phyloP scores from a whole-genome alignment of 2,888 invertebrate genomes.

The Drosophila pegasa region DNA sequence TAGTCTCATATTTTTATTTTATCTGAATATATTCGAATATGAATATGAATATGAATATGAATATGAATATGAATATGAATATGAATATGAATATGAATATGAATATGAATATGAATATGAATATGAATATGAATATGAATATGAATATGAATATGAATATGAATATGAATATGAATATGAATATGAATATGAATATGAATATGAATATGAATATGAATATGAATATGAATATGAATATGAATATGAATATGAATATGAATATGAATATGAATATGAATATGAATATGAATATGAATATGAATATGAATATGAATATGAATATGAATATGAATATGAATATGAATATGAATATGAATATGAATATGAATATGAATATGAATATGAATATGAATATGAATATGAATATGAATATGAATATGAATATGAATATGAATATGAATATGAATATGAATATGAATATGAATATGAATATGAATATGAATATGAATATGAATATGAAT shows the following conservation, averaged over 20 bases:
- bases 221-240: neutral
- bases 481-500: no score
- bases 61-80: no score
- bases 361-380: neutral
- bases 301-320: neutral
- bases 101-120: neutral
- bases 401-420: neutral
- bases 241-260: neutral
- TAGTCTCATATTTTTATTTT: no score
- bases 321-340: neutral
- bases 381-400: neutral
- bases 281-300: neutral
- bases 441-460: neutral
- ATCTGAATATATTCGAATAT: no score
- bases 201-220: neutral
- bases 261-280: slow-evolving; percentile 3
- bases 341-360: neutral
- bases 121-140: no score
- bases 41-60: no score
- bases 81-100: neutral
- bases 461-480: neutral
- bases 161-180: no score
- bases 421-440: neutral
- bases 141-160: no score
- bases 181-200: no score